Conservation (phyloP, 2,888 invertebrate genomes). For the Cantharis flavilabris region DNA sequence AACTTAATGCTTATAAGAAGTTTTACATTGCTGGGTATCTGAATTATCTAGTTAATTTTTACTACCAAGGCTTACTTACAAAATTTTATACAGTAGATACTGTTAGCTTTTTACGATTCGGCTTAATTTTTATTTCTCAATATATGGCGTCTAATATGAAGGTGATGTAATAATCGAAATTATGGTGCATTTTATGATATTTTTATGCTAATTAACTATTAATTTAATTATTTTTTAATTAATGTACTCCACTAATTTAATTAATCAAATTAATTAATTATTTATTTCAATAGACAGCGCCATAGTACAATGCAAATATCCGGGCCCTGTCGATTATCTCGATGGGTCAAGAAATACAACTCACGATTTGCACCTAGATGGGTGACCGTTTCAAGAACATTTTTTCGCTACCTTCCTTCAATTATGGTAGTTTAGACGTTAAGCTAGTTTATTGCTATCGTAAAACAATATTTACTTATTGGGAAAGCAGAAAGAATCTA, state of each 20-base stretch:
- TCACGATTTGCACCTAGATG: too few relatives aligned
- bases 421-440: too few relatives aligned
- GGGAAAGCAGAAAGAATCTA: too few relatives aligned
- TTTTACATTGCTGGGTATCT: not conserved
- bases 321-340: too few relatives aligned
- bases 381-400: too few relatives aligned
- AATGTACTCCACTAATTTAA: not conserved
- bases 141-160: not conserved
- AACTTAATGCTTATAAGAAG: conserved; percentile 1
- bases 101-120: not conserved
- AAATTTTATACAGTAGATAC: not conserved
- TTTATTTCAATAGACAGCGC: too few relatives aligned
- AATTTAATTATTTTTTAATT: not conserved
- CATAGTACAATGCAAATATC: too few relatives aligned
- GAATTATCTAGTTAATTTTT: not conserved
- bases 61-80: not conserved
- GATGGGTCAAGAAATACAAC: too few relatives aligned
- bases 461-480: too few relatives aligned
- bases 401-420: too few relatives aligned
- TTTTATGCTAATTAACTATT: not conserved
- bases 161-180: not conserved
- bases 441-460: too few relatives aligned
- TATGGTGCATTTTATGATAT: not conserved
- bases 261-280: not conserved
- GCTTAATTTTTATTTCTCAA: not conserved